Conservation (phyloP, 37 sponge, comb jelly and placozoan species). For the Halichondria panicea region DNA sequence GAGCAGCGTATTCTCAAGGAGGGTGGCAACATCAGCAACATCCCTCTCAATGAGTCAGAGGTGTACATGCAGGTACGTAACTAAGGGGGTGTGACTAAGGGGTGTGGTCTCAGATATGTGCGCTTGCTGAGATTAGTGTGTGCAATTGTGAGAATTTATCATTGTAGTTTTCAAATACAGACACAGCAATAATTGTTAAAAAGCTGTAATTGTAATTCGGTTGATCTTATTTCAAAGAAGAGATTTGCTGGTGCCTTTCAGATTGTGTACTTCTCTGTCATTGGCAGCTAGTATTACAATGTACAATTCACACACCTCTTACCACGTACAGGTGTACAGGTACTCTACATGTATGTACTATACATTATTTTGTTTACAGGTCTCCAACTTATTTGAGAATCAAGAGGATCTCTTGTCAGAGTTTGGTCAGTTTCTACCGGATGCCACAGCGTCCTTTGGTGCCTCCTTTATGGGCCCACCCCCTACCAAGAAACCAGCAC, state of each 20-base stretch:
- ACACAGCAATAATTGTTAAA: too few relatives aligned
- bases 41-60: slow-evolving; percentile 74
- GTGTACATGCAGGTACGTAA: slow-evolving; percentile 59
- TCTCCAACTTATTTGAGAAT: slow-evolving; percentile 89
- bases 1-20: slow-evolving; percentile 66
- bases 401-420: slow-evolving; percentile 90
- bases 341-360: not conserved
- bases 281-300: not conserved
- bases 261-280: not conserved
- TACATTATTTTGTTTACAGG: slow-evolving; percentile 15
- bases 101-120: too few relatives aligned
- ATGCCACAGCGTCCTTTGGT: slow-evolving; percentile 51
- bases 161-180: too few relatives aligned
- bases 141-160: too few relatives aligned
- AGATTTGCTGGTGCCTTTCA: too few relatives aligned
- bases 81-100: too few relatives aligned
- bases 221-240: too few relatives aligned
- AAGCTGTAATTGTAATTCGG: too few relatives aligned
- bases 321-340: too few relatives aligned
- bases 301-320: too few relatives aligned
- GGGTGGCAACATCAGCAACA: slow-evolving; percentile 11
- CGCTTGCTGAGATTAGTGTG: too few relatives aligned
- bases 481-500: slow-evolving; percentile 39
- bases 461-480: slow-evolving; percentile 10
- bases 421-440: slow-evolving; percentile 96